A percentile compares a stretch with the other conserved stretches of the same genome.
Evolutionary conservation across 2,113 vertebrate genomes (phyloP).

Genomic region (Embiotoca jacksoni): DNA sequence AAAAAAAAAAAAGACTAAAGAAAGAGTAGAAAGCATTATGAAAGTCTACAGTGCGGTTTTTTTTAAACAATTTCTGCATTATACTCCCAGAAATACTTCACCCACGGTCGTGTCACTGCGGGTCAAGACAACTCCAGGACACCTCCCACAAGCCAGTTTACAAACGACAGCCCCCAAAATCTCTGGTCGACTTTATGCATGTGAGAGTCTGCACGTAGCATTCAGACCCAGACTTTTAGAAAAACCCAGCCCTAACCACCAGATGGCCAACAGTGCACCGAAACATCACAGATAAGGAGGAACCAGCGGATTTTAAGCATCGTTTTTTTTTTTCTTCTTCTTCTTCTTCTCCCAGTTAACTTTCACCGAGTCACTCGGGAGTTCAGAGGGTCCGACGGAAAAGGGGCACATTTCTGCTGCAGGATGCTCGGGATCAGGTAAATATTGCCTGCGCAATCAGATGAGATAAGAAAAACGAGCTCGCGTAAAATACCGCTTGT

Average conservation of each 20-base stretch:
- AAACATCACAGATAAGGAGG: slow-evolving; percentile 44
- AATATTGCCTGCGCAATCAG: background rate
- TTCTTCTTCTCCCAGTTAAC: background rate
- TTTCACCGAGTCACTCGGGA: background rate
- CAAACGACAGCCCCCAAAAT: slow-evolving; percentile 52
- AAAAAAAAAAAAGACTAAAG: no score
- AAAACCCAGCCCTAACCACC: slow-evolving; percentile 50
- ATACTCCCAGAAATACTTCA: slow-evolving; percentile 19
- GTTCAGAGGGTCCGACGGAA: background rate
- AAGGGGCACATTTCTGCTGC: background rate
- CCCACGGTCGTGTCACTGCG: background rate
- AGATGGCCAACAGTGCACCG: slow-evolving; percentile 59
- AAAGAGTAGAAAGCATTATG: background rate
- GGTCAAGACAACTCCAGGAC: slow-evolving; percentile 26
- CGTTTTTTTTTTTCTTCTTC: background rate
- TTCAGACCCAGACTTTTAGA: slow-evolving; percentile 14
- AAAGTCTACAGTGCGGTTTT: background rate
- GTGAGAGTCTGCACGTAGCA: slow-evolving; percentile 85
- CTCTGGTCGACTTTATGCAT: slow-evolving; percentile 43
- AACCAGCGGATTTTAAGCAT: background rate
- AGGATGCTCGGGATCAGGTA: slow-evolving; percentile 63
- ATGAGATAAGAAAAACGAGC: background rate
- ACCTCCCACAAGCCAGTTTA: slow-evolving; percentile 60
- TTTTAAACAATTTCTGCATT: slow-evolving; percentile 22
- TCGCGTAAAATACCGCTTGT: no score